Percentiles rank a stretch among this genome's conserved stretches.
phyloP scores from a whole-genome alignment of 1,140 invertebrate species.

The Chrysomallon squamiferum region DNA sequence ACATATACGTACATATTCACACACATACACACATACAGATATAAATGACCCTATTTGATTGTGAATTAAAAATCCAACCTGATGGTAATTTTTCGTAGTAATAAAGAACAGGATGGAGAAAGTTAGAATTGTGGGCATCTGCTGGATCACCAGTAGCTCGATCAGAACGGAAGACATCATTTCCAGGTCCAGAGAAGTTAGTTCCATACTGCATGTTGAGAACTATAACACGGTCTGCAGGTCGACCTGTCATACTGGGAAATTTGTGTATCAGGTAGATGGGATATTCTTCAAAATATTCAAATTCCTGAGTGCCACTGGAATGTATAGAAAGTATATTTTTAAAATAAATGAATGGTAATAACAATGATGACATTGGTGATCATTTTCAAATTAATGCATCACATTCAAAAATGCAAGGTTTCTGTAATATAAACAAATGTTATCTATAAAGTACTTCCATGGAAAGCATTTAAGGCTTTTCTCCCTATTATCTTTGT shows the following conservation, averaged over 20 bases:
- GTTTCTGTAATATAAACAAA: too few species aligned
- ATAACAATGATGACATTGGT: too few species aligned
- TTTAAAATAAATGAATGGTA: too few species aligned
- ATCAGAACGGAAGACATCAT: conserved; percentile 64
- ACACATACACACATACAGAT: too few species aligned
- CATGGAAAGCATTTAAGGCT: too few species aligned
- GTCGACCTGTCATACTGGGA: conserved; percentile 51
- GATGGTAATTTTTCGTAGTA: conserved; percentile 61
- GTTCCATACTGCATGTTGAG: conserved; percentile 64
- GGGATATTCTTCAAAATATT: conserved; percentile 63
- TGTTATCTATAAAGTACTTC: too few species aligned
- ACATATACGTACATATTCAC: too few species aligned
- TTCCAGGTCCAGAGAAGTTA: conserved; percentile 65
- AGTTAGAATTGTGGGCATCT: conserved; percentile 65
- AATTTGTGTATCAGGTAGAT: conserved; percentile 60
- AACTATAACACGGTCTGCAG: conserved; percentile 51
- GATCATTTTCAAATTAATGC: too few species aligned
- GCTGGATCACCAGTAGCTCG: conserved; percentile 62
- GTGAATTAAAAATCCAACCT: conserved; percentile 58
- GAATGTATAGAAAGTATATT: conserved; percentile 1
- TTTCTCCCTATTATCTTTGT: too few species aligned
- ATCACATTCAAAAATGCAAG: too few species aligned
- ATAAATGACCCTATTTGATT: too few species aligned
- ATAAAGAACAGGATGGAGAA: conserved; percentile 66
- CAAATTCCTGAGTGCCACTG: conserved; percentile 45